Evolutionary conservation across 1,140 invertebrate species (phyloP).

Genomic region (Neodiprion fabricii): DNA sequence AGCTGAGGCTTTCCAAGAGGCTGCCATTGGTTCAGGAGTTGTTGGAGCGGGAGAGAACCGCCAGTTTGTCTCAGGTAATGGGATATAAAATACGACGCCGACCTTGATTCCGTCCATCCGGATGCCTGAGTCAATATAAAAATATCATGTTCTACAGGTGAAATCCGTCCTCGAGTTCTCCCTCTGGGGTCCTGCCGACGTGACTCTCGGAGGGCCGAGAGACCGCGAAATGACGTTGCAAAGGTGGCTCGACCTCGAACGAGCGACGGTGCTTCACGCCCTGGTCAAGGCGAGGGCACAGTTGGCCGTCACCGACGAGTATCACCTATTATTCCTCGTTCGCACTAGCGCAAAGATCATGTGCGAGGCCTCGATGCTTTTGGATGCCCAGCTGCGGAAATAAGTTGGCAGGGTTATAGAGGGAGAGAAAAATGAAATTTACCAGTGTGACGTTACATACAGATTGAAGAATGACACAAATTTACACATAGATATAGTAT

Average conservation of each 20-base stretch:
- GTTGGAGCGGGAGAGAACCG: constrained; percentile 72
- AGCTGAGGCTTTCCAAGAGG: constrained; percentile 69
- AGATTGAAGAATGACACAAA: too few relatives aligned
- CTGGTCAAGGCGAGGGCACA: constrained; percentile 75
- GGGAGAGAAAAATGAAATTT: background rate
- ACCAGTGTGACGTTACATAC: too few relatives aligned
- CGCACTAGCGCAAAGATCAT: constrained; percentile 80
- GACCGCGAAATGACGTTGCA: constrained; percentile 76
- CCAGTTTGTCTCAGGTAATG: constrained; percentile 70
- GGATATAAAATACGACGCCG: background rate
- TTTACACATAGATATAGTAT: too few relatives aligned
- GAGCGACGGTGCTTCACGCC: constrained; percentile 81
- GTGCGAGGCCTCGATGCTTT: constrained; percentile 75
- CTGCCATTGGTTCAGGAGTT: constrained; percentile 73
- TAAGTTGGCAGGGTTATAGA: background rate
- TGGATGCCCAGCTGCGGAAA: constrained; percentile 59
- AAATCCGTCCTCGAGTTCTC: constrained; percentile 84
- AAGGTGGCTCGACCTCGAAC: constrained; percentile 82
- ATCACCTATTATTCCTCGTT: constrained; percentile 82
- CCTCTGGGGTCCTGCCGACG: constrained; percentile 83
- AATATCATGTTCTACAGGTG: constrained; percentile 47
- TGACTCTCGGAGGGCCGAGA: constrained; percentile 69
- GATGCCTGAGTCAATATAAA: constrained; percentile 7
- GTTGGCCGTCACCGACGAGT: constrained; percentile 79
- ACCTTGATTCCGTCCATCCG: background rate